Evolutionary conservation across 1,140 invertebrate genomes (phyloP).

Genomic region (Cataglyphis hispanica): DNA sequence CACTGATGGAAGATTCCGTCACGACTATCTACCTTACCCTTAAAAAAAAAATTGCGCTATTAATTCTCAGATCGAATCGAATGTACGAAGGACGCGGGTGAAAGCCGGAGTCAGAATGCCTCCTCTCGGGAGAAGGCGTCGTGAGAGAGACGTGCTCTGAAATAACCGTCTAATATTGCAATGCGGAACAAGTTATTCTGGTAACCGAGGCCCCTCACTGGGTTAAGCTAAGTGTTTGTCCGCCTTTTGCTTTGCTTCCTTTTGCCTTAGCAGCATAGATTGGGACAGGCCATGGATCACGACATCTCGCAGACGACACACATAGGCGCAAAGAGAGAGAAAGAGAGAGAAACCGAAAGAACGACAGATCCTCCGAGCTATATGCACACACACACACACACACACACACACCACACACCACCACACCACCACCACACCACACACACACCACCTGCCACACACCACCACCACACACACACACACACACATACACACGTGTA

Average conservation of each 20-base stretch:
- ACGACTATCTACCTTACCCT: background rate
- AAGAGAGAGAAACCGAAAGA: slow-evolving; percentile 22
- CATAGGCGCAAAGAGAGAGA: background rate
- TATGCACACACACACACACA: background rate
- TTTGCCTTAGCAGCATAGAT: slow-evolving; percentile 75
- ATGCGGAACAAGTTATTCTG: slow-evolving; percentile 85
- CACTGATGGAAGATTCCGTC: background rate
- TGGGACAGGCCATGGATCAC: slow-evolving; percentile 78
- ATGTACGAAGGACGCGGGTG: slow-evolving; percentile 48
- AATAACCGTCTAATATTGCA: slow-evolving; percentile 85
- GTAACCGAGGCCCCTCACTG: slow-evolving; percentile 80
- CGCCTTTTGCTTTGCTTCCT: slow-evolving; percentile 78
- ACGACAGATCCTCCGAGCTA: slow-evolving; percentile 47
- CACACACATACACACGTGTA: background rate
- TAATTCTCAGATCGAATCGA: slow-evolving; percentile 22
- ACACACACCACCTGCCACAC: no score
- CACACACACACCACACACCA: no score
- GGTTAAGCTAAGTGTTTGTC: slow-evolving; percentile 83
- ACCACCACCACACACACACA: background rate
- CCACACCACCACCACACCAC: no score
- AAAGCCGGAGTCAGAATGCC: slow-evolving; percentile 60
- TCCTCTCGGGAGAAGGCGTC: slow-evolving; percentile 59
- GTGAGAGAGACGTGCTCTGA: slow-evolving; percentile 72
- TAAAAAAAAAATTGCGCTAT: slow-evolving; percentile 20
- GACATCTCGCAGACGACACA: slow-evolving; percentile 68